Base-by-base conservation (phyloP, 2,797 vertebrate genomes). In the Anas georgica region DNA sequence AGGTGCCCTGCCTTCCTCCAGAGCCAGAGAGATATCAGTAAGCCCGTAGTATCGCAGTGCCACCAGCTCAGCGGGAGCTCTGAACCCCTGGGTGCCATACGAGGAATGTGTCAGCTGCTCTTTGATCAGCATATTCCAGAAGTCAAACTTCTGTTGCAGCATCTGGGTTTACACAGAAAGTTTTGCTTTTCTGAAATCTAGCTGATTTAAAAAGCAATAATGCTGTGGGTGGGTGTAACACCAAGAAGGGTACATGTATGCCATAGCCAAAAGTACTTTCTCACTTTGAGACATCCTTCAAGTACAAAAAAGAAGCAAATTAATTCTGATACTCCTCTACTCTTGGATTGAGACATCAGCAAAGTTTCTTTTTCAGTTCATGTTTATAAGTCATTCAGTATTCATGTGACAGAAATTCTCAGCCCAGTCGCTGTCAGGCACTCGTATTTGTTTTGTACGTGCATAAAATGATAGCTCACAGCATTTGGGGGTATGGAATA, bases 1-100 rank as follows among this genome's bases (percentile, higher is more conserved):
- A 92, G 94, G 85, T 93, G 90, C 59, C 66, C 62, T 88, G 93
- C 87, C 85, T 50, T 91, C 85, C 86, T 83, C 66, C 66, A 72
- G 79, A 67, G 31, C 72, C 66, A 64, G 46, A 63, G 50, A 56
- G 77, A 80, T 86, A 88, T 58, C 63, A 28, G 29, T 4, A 50
- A 83, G 37, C 21, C 17, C 26, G 8, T 6, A 26, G 41, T 54
- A 75, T 64, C 45, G 41, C 39, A 1, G 22, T 28, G 50, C 37
- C 0, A 0, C 20, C 60, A 41, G 54, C 46, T 50, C 80, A 82
- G 20, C 67, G 66, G 45, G 25, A 76, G 12, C 56, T 64, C 23
- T 0, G 0, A 75, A 50, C 13, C 18, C 41, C n/a, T 17, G 45
- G 5, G 18, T 79, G 50, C 63, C 41, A 4, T 17, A 16, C 41